These are phyloP conservation scores for Gobius niger DNA, from an alignment of 2,113 vertebrate genomes.

Conservation along the genomic window DNA sequence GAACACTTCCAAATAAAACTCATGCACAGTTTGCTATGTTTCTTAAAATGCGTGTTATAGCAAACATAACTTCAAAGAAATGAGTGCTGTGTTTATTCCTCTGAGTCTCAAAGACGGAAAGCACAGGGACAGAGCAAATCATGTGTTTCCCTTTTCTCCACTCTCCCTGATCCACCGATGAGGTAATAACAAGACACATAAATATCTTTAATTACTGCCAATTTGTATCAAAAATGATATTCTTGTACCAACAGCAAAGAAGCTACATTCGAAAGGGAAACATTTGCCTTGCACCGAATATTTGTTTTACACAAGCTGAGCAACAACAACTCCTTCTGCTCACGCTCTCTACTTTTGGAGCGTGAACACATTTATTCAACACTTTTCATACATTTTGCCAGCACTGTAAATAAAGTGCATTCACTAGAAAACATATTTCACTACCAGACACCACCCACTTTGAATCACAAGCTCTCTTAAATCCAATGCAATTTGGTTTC, in stretches of 20 bases:
- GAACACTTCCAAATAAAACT: conserved; percentile 5
- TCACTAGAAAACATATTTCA: no score
- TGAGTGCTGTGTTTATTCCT: conserved; percentile 60
- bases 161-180: conserved; percentile 41
- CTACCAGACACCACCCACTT: no score
- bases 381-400: no score
- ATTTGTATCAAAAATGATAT: conserved; percentile 64
- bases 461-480: no score
- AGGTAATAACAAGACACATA: conserved; percentile 45
- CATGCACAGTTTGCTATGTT: conserved; percentile 45
- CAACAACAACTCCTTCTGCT: conserved; percentile 43
- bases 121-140: conserved; percentile 44
- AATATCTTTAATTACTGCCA: conserved; percentile 68
- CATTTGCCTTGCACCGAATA: conserved; percentile 53
- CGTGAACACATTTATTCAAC: conserved; percentile 60
- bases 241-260: conserved; percentile 44
- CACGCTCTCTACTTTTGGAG: conserved; percentile 38
- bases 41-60: conserved; percentile 41
- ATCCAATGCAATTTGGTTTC: no score
- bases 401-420: no score
- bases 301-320: conserved; percentile 45
- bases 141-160: conserved; percentile 57
- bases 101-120: conserved; percentile 61
- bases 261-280: conserved; percentile 56
- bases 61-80: conserved; percentile 70